A percentile compares a stretch with the other conserved stretches of the same genome.
Evolutionary conservation across 2,888 invertebrate species (phyloP).

Genomic region (Pegoplata infirma): DNA sequence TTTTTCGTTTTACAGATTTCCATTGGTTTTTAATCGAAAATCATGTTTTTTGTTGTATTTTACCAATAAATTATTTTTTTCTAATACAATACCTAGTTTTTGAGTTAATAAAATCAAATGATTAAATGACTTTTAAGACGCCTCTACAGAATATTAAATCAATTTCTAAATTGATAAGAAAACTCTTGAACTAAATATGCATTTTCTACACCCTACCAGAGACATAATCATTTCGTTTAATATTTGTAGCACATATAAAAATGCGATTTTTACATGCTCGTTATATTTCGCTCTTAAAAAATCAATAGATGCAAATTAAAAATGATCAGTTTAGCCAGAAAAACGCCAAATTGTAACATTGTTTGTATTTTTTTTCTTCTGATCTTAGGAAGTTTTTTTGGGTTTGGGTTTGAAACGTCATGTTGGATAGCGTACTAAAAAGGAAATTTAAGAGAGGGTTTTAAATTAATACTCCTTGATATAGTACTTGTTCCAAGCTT

Average conservation of each 20-base stretch:
- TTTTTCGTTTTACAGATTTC: constrained; percentile 40
- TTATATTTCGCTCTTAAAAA: too few relatives aligned
- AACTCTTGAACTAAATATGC: background rate
- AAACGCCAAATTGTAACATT: too few relatives aligned
- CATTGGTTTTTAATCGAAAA: constrained; percentile 54
- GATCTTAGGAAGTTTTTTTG: too few relatives aligned
- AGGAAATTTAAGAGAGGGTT: too few relatives aligned
- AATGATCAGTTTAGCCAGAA: too few relatives aligned
- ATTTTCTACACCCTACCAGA: background rate
- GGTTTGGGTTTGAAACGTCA: too few relatives aligned
- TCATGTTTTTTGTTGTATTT: constrained; percentile 48
- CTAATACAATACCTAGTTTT: constrained; percentile 23
- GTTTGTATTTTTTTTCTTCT: too few relatives aligned
- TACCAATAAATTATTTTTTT: constrained; percentile 53
- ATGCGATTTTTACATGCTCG: too few relatives aligned
- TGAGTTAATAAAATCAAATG: constrained; percentile 57
- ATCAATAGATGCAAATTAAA: too few relatives aligned
- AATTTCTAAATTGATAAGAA: constrained; percentile 41
- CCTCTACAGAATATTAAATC: constrained; percentile 56
- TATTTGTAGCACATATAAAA: background rate
- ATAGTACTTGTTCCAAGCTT: too few relatives aligned
- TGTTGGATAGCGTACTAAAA: too few relatives aligned
- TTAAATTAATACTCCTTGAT: too few relatives aligned
- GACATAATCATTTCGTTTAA: background rate
- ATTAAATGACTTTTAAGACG: constrained; percentile 56